Percentiles rank a stretch among this genome's conserved stretches.
These are phyloP conservation scores for Epinotia ramella DNA, from an alignment of 2,888 invertebrate genomes.

Conservation along the genomic window DNA sequence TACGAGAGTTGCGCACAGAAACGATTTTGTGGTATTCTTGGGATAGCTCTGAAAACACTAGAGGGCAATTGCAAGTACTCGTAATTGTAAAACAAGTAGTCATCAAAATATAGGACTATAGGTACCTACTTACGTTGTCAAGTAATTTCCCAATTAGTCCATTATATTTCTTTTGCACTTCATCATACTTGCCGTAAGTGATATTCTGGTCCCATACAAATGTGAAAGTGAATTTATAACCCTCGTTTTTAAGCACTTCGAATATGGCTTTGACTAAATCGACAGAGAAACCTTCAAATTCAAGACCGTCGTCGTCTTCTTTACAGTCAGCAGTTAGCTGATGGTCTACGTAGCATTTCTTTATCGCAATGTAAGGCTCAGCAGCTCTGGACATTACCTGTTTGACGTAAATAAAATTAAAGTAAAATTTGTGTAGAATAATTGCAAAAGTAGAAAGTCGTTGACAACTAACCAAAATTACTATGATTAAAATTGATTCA, in stretches of 20 bases:
- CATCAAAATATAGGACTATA: no score
- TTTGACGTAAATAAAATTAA: slow-evolving; percentile 11
- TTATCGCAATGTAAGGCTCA: slow-evolving; percentile 89
- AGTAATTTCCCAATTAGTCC: slow-evolving; percentile 74
- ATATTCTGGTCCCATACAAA: slow-evolving; percentile 63
- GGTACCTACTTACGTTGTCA: slow-evolving; percentile 64
- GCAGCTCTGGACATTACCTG: slow-evolving; percentile 88
- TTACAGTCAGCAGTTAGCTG: slow-evolving; percentile 55
- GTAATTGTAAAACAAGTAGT: no score
- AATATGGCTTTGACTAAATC: slow-evolving; percentile 91
- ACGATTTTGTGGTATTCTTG: no score
- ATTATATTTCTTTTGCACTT: slow-evolving; percentile 70
- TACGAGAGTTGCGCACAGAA: no score
- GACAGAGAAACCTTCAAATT: slow-evolving; percentile 91
- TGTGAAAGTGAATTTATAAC: slow-evolving; percentile 70
- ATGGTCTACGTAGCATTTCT: slow-evolving; percentile 49
- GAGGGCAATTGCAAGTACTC: no score
- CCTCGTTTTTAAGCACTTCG: slow-evolving; percentile 77
- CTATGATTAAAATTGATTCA: no score
- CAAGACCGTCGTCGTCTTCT: slow-evolving; percentile 83
- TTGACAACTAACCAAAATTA: no score
- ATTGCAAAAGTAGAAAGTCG: no score
- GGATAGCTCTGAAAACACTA: no score
- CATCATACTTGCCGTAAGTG: slow-evolving; percentile 62
- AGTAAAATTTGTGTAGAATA: no score